Conservation (phyloP, 2,888 invertebrate species). For the Drosophila melanocephala region DNA sequence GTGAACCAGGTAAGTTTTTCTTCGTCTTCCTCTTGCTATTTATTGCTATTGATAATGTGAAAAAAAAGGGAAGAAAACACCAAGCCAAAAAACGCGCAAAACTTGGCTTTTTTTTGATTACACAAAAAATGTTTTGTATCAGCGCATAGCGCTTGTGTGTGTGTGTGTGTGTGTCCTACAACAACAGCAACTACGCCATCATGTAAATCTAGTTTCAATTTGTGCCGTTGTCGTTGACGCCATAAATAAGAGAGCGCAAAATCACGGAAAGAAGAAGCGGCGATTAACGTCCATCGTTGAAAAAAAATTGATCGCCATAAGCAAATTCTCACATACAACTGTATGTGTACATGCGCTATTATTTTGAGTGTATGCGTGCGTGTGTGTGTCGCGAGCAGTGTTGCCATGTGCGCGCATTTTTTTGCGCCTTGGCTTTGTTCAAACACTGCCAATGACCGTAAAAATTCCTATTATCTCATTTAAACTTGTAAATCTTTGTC, state of each 20-base stretch:
- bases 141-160: constrained; percentile 23
- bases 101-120: constrained; percentile 32
- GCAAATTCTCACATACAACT: constrained; percentile 64
- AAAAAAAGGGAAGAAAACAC: neutral
- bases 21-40: constrained; percentile 12
- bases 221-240: constrained; percentile 57
- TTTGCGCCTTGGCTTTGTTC: constrained; percentile 62
- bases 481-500: constrained; percentile 21
- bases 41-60: constrained; percentile 32
- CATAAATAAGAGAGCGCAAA: constrained; percentile 63
- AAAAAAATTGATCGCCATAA: constrained; percentile 77
- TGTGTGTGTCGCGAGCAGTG: constrained; percentile 62
- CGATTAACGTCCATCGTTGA: constrained; percentile 50
- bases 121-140: constrained; percentile 42
- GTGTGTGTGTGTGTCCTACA: constrained; percentile 34
- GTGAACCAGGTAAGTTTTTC: constrained; percentile 92
- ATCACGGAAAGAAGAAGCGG: constrained; percentile 43
- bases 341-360: constrained; percentile 34
- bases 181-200: constrained; percentile 63
- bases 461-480: constrained; percentile 33
- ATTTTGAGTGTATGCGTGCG: constrained; percentile 34
- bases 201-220: constrained; percentile 76
- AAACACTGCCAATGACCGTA: constrained; percentile 36
- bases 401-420: constrained; percentile 75
- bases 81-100: constrained; percentile 63